Percentiles rank a stretch among this genome's conserved stretches.
These are phyloP conservation scores for Dinoponera quadriceps DNA, from an alignment of 1,140 invertebrate species.

Conservation along the genomic window DNA sequence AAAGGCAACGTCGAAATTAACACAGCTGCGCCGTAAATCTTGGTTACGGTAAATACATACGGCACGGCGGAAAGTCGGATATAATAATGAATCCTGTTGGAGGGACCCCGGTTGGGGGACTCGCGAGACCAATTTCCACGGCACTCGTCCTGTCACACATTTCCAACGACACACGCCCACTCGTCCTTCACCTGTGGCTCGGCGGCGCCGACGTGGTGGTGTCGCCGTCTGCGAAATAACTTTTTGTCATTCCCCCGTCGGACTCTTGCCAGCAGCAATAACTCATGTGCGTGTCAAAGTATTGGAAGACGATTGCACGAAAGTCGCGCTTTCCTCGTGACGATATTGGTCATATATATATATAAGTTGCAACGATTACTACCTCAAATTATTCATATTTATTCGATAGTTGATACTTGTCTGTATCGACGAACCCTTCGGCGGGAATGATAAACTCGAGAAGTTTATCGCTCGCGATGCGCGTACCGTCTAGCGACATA, in stretches of 20 bases:
- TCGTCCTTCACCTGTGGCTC: constrained; percentile 45
- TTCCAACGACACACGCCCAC: background rate
- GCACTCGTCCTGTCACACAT: background rate
- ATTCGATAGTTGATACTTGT: background rate
- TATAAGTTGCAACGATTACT: too few species aligned
- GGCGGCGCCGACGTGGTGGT: background rate
- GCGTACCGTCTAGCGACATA: background rate
- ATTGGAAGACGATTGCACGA: background rate
- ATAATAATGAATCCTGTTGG: constrained; percentile 36
- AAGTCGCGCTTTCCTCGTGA: background rate
- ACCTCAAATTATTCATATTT: background rate
- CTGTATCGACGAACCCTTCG: background rate
- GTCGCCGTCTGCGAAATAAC: constrained; percentile 29
- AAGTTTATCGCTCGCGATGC: constrained; percentile 6
- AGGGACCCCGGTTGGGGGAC: background rate
- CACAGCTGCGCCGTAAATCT: background rate
- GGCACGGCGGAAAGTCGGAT: constrained; percentile 21
- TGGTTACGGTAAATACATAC: too few species aligned
- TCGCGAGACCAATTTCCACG: constrained; percentile 47
- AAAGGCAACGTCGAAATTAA: background rate
- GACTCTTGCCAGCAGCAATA: background rate
- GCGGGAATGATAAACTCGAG: background rate
- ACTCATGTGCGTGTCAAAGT: background rate
- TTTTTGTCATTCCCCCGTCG: constrained; percentile 33
- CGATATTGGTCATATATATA: too few species aligned